These are phyloP conservation scores for Ganaspis brasiliensis DNA, from an alignment of 2,888 invertebrate species.

Conservation along the genomic window DNA sequence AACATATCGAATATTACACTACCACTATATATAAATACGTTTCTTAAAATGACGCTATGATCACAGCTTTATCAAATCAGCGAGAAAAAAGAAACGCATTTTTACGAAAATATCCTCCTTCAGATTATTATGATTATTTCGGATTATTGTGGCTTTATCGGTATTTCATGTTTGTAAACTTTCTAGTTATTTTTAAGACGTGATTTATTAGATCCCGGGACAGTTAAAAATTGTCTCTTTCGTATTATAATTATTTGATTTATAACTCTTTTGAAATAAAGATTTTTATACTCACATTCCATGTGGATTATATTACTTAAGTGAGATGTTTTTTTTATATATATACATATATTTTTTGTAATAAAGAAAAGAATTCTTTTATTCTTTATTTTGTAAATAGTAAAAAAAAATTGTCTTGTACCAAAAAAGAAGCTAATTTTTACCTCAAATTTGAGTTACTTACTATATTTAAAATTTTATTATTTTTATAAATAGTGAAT, in stretches of 20 bases:
- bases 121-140: not conserved
- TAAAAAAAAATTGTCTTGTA: too few relatives aligned
- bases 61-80: not conserved
- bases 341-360: too few relatives aligned
- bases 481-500: too few relatives aligned
- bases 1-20: constrained; percentile 27
- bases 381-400: too few relatives aligned
- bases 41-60: not conserved
- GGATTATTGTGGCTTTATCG: not conserved
- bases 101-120: not conserved
- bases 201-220: not conserved
- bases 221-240: not conserved
- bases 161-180: not conserved
- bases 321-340: too few relatives aligned
- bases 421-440: too few relatives aligned
- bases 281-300: not conserved
- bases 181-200: constrained; percentile 17
- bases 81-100: not conserved
- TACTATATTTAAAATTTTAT: too few relatives aligned
- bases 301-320: not conserved
- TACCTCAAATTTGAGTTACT: too few relatives aligned
- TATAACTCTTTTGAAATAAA: not conserved
- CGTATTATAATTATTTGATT: constrained; percentile 6
- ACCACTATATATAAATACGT: too few relatives aligned
- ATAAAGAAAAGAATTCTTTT: too few relatives aligned